Conservation (phyloP, 2,888 invertebrate genomes). For the Elegia similella region DNA sequence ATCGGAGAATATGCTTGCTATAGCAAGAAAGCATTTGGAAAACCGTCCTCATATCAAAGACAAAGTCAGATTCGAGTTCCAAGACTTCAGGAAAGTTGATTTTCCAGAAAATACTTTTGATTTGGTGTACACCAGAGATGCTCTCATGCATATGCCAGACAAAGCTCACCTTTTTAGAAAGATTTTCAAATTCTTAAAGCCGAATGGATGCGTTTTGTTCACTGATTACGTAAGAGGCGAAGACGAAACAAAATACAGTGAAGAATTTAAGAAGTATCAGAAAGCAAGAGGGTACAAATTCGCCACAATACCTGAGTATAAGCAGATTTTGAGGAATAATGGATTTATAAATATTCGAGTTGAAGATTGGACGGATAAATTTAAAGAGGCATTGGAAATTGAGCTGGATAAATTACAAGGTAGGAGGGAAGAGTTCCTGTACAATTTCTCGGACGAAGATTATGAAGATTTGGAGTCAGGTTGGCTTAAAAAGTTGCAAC, state of each 20-base stretch:
- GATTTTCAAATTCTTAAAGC: not conserved
- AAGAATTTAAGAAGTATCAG: slow-evolving; percentile 19
- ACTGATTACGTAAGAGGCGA: slow-evolving; percentile 20
- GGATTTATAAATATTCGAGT: not conserved
- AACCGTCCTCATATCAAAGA: slow-evolving; percentile 1
- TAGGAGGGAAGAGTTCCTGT: not conserved
- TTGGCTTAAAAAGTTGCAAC: not conserved
- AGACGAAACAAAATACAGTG: slow-evolving; percentile 18
- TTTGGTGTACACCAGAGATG: slow-evolving; percentile 19
- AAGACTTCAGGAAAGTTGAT: slow-evolving; percentile 6
- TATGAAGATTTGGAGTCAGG: slow-evolving; percentile 13
- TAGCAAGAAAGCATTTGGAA: slow-evolving; percentile 13
- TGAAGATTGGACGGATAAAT: not conserved
- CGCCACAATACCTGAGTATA: slow-evolving; percentile 11
- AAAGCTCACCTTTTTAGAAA: slow-evolving; percentile 5
- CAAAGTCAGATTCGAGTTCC: slow-evolving; percentile 1
- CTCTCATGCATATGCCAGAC: slow-evolving; percentile 17
- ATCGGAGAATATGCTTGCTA: slow-evolving; percentile 19
- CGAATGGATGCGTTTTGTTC: not conserved
- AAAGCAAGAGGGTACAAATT: slow-evolving; percentile 17
- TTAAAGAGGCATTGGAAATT: slow-evolving; percentile 1
- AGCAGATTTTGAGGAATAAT: not conserved
- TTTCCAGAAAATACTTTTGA: slow-evolving; percentile 19
- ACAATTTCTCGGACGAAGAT: not conserved
- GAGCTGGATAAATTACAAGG: not conserved